Conservation (phyloP, 2,888 invertebrate genomes). For the Spialia ferax region DNA sequence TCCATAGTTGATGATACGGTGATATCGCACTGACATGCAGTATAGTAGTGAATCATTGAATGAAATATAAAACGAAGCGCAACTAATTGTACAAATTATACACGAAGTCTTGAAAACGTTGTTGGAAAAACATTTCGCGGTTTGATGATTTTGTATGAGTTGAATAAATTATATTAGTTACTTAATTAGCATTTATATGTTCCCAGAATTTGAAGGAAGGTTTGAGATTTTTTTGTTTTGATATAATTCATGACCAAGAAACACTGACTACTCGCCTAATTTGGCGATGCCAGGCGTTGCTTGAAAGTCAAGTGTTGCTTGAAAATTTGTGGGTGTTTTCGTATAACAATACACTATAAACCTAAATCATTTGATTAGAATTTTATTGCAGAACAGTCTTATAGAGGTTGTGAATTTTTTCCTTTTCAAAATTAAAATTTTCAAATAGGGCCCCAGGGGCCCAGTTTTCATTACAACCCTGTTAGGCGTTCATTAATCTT, state of each 20-base stretch:
- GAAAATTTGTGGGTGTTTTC: no score
- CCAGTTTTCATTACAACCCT: no score
- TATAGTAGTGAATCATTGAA: neutral
- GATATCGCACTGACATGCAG: neutral
- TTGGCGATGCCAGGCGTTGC: no score
- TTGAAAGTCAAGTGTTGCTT: no score
- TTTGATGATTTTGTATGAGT: neutral
- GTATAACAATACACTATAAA: no score
- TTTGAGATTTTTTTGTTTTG: neutral
- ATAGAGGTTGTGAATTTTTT: no score
- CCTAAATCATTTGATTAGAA: no score
- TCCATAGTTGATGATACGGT: neutral
- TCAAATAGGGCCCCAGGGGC: no score
- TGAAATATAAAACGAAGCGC: neutral
- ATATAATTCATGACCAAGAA: neutral
- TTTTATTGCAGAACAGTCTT: no score
- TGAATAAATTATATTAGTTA: neutral
- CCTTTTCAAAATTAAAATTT: no score
- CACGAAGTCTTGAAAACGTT: neutral
- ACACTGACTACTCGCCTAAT: neutral
- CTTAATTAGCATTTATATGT: conserved; percentile 8
- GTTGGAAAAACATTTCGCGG: conserved; percentile 9
- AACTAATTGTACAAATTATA: conserved; percentile 6
- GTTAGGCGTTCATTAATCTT: no score
- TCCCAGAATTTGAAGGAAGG: neutral